Evolutionary conservation across 1,140 invertebrate genomes (phyloP).

Genomic region (Pissodes strobi): DNA sequence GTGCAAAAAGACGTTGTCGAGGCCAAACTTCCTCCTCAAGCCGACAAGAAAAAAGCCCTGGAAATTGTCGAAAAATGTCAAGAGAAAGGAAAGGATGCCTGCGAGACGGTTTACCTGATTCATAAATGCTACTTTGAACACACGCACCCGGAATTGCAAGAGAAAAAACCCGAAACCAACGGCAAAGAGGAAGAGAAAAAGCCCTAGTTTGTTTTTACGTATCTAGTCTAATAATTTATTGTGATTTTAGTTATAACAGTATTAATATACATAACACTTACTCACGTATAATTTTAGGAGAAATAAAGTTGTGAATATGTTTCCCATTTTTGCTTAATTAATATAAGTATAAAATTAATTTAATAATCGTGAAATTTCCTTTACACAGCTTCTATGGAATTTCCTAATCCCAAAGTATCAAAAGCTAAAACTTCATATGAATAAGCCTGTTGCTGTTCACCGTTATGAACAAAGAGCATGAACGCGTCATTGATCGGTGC

Average conservation of each 20-base stretch:
- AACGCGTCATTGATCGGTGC: neutral
- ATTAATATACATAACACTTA: neutral
- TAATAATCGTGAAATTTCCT: no score
- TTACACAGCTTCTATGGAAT: no score
- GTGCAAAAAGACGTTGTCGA: slow-evolving; percentile 50
- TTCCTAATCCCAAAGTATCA: no score
- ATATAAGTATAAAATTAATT: no score
- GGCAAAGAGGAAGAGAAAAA: slow-evolving; percentile 10
- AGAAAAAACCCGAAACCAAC: neutral
- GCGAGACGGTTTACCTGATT: slow-evolving; percentile 58
- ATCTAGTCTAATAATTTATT: slow-evolving; percentile 16
- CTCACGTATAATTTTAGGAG: no score
- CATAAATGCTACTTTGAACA: slow-evolving; percentile 59
- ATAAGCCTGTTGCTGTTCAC: neutral
- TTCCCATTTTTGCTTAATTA: no score
- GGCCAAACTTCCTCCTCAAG: slow-evolving; percentile 45
- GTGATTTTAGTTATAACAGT: slow-evolving; percentile 20
- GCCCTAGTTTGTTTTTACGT: neutral
- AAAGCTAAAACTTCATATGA: slow-evolving; percentile 9
- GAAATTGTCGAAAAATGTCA: slow-evolving; percentile 54
- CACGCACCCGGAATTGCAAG: slow-evolving; percentile 34
- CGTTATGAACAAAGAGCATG: slow-evolving; percentile 1
- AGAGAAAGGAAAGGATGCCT: slow-evolving; percentile 56
- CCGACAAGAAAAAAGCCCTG: slow-evolving; percentile 45
- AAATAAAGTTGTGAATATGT: no score